Evolutionary conservation across 2,888 invertebrate species (phyloP), one percentile per base, ranked within the genome.

Genomic region (Rhamnusium bicolor): DNA sequence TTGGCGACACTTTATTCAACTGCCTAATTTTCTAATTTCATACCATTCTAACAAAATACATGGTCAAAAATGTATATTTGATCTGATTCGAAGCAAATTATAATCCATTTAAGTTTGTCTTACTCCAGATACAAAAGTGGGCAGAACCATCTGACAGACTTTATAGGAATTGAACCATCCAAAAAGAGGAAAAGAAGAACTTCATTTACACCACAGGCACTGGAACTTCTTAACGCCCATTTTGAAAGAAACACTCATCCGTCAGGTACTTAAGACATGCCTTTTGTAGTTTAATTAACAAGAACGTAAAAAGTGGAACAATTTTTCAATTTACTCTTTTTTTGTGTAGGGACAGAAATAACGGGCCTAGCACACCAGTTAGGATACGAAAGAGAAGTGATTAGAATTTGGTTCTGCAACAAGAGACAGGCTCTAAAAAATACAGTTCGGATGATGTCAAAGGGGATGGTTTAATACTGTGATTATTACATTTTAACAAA

Each of bases 381-480:
- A 71, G 98, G 98, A 80, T 98, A 98, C 89, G 98, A 98, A 86
- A 92, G 98, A 68, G 98, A 99, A 90, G 98, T 98, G 66, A 98
- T 99, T 85, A 91, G 98, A 88, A 98, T 99, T 89, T 99, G 99
- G 98, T 99, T 99, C 90, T 99, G 98, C 90, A 99, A 99, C 90
- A 98, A 98, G 89, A 92, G 98, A 69, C 98, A 99, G 89, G 98
- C 98, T 0, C 91, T 98, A 80, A 98, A 98, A 89, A 98, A 98
- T 87, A 98, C 98, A n/a, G 97, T 98, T 79, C 91, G 96, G 84
- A 95, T 96, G 96, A 96, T 96, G 95, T 95, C 95, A 66, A 95
- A 95, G 89, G 94, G 94, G 82, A 93, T 94, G 92, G 93, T 94
- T 81, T 94, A 92, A 85, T 77, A 76, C 80, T 82, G 84, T 82